Conservation (phyloP, 2,113 vertebrate genomes). For the Pachyramphus minor region DNA sequence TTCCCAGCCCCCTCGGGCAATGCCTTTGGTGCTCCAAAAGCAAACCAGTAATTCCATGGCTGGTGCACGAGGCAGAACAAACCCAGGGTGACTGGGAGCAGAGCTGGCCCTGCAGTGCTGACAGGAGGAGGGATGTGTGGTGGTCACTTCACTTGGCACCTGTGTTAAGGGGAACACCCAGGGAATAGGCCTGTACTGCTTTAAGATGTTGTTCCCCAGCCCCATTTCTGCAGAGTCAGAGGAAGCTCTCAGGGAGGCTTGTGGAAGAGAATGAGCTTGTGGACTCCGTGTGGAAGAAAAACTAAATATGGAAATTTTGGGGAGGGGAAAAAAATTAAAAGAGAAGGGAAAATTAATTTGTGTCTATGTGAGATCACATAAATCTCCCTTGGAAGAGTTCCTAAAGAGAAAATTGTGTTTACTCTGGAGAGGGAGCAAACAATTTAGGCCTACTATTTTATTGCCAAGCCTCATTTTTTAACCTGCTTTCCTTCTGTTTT, state of each 20-base stretch:
- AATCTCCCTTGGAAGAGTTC: constrained; percentile 9
- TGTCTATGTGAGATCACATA: background rate
- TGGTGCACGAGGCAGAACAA: background rate
- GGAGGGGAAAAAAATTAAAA: background rate
- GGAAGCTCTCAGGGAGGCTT: background rate
- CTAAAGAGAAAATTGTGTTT: constrained; percentile 28
- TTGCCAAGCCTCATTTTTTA: background rate
- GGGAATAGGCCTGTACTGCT: background rate
- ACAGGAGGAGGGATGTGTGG: background rate
- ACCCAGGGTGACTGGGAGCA: background rate
- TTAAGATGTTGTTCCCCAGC: background rate
- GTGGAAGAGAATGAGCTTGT: background rate
- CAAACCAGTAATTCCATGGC: background rate
- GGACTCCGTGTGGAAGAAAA: background rate
- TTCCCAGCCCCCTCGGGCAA: background rate
- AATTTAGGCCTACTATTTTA: background rate
- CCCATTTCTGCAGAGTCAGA: background rate
- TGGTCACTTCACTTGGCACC: background rate
- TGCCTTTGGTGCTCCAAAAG: background rate
- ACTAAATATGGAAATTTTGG: background rate
- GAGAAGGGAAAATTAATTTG: constrained; percentile 1
- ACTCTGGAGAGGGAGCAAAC: background rate
- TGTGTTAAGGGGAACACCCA: background rate
- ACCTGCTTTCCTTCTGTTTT: constrained; percentile 13
- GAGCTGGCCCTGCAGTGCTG: background rate